phyloP scores from a whole-genome alignment of 2,797 vertebrate species.

The Chlorospingus flavigularis region DNA sequence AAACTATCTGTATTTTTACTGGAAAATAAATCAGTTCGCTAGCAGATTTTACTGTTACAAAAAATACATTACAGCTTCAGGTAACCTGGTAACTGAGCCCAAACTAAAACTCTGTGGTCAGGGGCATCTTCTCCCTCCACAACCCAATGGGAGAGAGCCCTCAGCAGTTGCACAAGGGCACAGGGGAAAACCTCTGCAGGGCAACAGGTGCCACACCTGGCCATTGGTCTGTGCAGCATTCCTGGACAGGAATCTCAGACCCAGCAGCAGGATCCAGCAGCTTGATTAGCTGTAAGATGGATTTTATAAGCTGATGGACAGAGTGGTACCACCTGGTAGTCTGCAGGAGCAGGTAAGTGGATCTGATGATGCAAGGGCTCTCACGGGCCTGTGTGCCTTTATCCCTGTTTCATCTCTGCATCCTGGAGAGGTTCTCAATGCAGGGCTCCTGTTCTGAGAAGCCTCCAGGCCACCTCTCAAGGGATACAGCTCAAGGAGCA shows the following conservation, averaged over 20 bases:
- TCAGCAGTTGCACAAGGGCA: rapidly evolving
- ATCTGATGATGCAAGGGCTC: neutral
- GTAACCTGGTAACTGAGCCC: neutral
- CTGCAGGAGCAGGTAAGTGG: neutral
- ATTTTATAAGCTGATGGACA: neutral
- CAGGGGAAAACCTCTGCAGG: neutral
- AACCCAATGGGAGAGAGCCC: neutral
- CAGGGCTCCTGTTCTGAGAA: neutral
- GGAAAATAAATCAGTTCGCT: neutral
- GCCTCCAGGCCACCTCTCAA: neutral
- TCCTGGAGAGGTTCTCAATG: neutral
- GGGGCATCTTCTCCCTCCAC: rapidly evolving
- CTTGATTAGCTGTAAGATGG: neutral
- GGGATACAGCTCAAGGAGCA: neutral
- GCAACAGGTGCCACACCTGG: neutral
- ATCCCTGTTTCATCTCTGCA: neutral
- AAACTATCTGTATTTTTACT: neutral
- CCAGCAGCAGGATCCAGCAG: neutral
- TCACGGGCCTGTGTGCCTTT: rapidly evolving
- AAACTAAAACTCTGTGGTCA: neutral
- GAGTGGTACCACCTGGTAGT: neutral
- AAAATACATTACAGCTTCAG: neutral
- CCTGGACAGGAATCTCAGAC: neutral
- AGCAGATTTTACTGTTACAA: neutral
- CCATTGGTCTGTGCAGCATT: neutral